phyloP scores from a whole-genome alignment of 2,113 vertebrate genomes.

The Notothenia coriiceps region DNA sequence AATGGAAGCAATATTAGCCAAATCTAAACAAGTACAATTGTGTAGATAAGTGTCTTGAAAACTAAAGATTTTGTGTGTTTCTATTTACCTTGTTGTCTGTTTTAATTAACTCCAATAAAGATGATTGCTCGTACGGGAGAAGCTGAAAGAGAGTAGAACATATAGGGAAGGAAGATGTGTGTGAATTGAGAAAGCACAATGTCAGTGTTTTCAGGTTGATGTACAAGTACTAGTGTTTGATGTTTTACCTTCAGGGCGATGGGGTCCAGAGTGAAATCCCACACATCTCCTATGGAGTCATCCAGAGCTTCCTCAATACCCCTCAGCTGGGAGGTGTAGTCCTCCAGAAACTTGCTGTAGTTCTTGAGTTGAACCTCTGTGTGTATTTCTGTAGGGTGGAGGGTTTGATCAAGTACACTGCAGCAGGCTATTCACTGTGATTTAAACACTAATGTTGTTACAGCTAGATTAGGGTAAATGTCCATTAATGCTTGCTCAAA shows the following conservation, averaged over 20 bases:
- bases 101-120: conserved; percentile 95
- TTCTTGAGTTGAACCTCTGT: conserved; percentile 98
- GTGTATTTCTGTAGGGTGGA: conserved; percentile 91
- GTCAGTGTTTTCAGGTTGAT: not conserved
- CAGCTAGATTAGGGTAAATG: not conserved
- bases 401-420: conserved; percentile 24
- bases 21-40: not conserved
- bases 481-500: not conserved
- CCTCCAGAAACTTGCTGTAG: conserved; percentile 95
- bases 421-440: not conserved
- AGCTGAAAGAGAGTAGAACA: conserved; percentile 83
- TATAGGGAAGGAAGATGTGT: conserved; percentile 15
- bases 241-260: conserved; percentile 91
- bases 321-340: conserved; percentile 93
- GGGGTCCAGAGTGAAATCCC: conserved; percentile 98
- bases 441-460: not conserved
- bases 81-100: conserved; percentile 96
- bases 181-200: not conserved
- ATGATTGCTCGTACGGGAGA: conserved; percentile 95
- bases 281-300: conserved; percentile 96
- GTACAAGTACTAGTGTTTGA: not conserved
- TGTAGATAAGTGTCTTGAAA: not conserved
- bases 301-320: conserved; percentile 96
- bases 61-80: not conserved
- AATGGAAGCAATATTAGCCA: conserved; percentile 3